phyloP scores from a whole-genome alignment of 2,113 vertebrate species.

The Microtus montanus region DNA sequence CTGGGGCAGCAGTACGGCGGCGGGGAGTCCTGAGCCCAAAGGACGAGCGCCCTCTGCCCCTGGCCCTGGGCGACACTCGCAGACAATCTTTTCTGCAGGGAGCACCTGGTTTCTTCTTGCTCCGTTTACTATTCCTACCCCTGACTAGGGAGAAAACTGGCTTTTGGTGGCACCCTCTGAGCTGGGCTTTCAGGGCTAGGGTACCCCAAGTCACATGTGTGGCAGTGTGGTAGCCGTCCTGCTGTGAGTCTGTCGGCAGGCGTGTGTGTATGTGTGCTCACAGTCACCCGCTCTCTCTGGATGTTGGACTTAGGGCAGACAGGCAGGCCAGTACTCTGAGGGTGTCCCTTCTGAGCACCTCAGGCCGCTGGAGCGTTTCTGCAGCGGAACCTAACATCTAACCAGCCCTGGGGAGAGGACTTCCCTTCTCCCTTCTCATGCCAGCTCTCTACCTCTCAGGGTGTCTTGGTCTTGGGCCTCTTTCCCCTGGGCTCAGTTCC shows the following conservation, averaged over 20 bases:
- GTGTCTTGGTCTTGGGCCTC: background rate
- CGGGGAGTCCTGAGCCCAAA: conserved; percentile 49
- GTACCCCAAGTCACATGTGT: background rate
- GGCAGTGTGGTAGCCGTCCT: background rate
- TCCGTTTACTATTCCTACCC: background rate
- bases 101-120: background rate
- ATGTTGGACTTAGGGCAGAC: background rate
- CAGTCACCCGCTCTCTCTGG: background rate
- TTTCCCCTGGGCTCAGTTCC: background rate
- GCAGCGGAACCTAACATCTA: background rate
- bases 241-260: background rate
- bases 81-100: background rate
- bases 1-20: conserved; percentile 3
- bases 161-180: background rate
- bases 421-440: background rate
- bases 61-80: conserved; percentile 24
- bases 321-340: background rate
- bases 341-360: background rate
- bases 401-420: background rate
- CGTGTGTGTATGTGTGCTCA: background rate
- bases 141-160: conserved; percentile 22
- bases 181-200: background rate
- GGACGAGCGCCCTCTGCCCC: conserved; percentile 72
- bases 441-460: background rate
- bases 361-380: background rate